Evolutionary conservation across 23 tunicate genomes (phyloP).

Genomic region (Ascidia mentula): DNA sequence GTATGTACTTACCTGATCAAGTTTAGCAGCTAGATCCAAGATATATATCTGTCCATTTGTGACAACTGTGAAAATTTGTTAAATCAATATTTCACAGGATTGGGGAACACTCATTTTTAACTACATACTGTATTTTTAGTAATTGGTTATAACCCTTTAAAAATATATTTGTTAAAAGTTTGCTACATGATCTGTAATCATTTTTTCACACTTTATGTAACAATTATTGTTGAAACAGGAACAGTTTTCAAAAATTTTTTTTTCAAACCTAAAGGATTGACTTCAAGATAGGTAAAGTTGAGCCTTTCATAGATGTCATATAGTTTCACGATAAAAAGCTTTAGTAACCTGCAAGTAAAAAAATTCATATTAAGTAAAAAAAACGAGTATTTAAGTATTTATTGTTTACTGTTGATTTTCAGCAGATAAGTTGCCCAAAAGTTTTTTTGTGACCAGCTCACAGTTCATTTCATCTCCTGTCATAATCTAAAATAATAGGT

Average conservation of each 20-base stretch:
- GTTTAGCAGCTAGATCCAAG: slow-evolving; percentile 95
- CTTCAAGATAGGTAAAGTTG: slow-evolving; percentile 95
- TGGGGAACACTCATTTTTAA: no score
- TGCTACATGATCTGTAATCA: no score
- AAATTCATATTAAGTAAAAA: not conserved
- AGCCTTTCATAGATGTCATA: slow-evolving; percentile 58
- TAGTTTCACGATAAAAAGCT: slow-evolving; percentile 67
- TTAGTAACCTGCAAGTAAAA: slow-evolving; percentile 44
- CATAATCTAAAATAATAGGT: slow-evolving; percentile 53
- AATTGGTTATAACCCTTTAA: no score
- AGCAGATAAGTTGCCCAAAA: slow-evolving; percentile 41
- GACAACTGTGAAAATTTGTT: slow-evolving; percentile 79
- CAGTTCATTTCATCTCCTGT: slow-evolving; percentile 50
- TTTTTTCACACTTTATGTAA: no score
- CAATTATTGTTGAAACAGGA: no score
- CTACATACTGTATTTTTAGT: no score
- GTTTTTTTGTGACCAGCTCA: not conserved
- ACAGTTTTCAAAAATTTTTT: no score
- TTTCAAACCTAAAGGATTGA: slow-evolving; percentile 93
- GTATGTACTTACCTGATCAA: slow-evolving; percentile 95
- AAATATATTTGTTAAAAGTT: no score
- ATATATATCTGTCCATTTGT: slow-evolving; percentile 65
- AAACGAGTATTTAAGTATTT: not conserved
- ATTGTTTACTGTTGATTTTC: slow-evolving; percentile 56
- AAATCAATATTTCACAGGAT: no score